phyloP scores from a whole-genome alignment of 2,888 invertebrate genomes.

The Empis stercorea region DNA sequence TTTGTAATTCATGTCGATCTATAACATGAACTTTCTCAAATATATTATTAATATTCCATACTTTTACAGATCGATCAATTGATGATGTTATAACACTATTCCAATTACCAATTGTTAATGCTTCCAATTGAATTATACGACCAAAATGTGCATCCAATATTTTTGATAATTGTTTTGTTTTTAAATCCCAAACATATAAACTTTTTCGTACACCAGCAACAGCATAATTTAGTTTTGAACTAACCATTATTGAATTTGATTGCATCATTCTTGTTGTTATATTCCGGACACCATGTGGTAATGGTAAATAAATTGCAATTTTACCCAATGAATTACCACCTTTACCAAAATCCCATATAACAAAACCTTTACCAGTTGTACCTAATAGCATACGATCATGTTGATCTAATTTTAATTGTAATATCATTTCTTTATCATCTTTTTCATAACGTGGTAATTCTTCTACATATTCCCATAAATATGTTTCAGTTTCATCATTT shows the following conservation, averaged over 20 bases:
- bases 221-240: constrained; percentile 79
- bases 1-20: constrained; percentile 86
- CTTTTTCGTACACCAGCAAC: constrained; percentile 93
- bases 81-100: constrained; percentile 93
- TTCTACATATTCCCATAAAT: constrained; percentile 46
- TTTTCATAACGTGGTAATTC: constrained; percentile 53
- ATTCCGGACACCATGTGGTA: constrained; percentile 82
- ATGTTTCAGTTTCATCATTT: constrained; percentile 18
- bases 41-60: constrained; percentile 98
- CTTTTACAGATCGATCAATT: constrained; percentile 94
- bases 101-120: constrained; percentile 78
- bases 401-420: constrained; percentile 72
- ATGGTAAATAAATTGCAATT: constrained; percentile 51
- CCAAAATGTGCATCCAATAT: constrained; percentile 94
- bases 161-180: constrained; percentile 71
- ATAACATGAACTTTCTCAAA: constrained; percentile 95
- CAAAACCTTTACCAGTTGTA: constrained; percentile 71
- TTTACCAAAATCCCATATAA: constrained; percentile 64
- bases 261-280: constrained; percentile 84
- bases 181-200: constrained; percentile 86
- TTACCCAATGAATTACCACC: constrained; percentile 32
- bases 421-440: constrained; percentile 59
- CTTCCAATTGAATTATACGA: constrained; percentile 81
- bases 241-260: constrained; percentile 85
- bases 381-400: constrained; percentile 71